Evolutionary conservation across 64 coral and sea anemone species (phyloP).

Genomic region (Montipora cactus): DNA sequence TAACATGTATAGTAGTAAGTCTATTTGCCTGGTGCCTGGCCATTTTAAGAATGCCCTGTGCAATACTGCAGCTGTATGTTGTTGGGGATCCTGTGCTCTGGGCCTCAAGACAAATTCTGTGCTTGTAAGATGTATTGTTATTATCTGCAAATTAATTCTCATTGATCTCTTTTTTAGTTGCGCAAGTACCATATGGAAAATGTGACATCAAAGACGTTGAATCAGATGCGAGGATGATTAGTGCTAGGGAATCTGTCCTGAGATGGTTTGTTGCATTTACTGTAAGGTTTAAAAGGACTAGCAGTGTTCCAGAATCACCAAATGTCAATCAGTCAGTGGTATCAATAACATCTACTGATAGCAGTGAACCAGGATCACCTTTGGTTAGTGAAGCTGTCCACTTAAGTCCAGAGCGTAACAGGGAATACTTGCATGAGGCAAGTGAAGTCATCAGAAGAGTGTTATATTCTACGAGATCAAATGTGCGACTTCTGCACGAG

Average conservation of each 20-base stretch:
- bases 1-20: too few relatives aligned
- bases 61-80: too few relatives aligned
- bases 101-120: too few relatives aligned
- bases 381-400: constrained; percentile 3
- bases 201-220: constrained; percentile 37
- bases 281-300: constrained; percentile 79
- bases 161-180: background rate
- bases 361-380: constrained; percentile 31
- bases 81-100: too few relatives aligned
- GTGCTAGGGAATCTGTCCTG: constrained; percentile 84
- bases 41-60: too few relatives aligned
- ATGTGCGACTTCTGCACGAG: constrained; percentile 93
- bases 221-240: constrained; percentile 50
- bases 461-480: constrained; percentile 89
- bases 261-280: constrained; percentile 96
- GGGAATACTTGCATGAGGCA: constrained; percentile 82
- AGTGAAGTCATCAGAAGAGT: constrained; percentile 91
- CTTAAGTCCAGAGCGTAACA: constrained; percentile 60
- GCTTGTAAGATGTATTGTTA: too few relatives aligned
- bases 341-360: constrained; percentile 72
- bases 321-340: constrained; percentile 49
- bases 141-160: background rate
- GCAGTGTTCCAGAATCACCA: constrained; percentile 14
- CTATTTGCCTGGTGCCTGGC: too few relatives aligned
- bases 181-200: constrained; percentile 52